These are phyloP conservation scores for Hypanus sabinus DNA, from an alignment of 2,113 vertebrate genomes.

Conservation along the genomic window DNA sequence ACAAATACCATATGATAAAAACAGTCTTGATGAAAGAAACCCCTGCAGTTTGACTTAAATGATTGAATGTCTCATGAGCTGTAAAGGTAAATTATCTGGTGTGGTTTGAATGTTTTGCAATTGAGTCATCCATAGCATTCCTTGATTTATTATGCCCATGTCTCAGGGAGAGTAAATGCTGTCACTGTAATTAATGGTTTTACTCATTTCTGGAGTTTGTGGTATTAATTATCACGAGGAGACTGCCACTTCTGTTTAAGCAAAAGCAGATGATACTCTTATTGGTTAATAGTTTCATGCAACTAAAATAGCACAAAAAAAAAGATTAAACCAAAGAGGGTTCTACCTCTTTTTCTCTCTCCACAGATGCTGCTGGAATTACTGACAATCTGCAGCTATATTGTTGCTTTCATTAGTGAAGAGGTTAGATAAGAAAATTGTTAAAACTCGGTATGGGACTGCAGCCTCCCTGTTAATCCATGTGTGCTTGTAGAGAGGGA, in stretches of 20 bases:
- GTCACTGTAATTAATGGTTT: slow-evolving; percentile 56
- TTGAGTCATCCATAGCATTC: slow-evolving; percentile 42
- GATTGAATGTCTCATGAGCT: slow-evolving; percentile 34
- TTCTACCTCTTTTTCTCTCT: no score
- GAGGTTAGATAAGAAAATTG: not conserved
- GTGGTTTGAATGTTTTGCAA: slow-evolving; percentile 37
- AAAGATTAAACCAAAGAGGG: not conserved
- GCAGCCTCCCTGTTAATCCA: not conserved
- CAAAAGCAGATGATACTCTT: not conserved
- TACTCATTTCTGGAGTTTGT: slow-evolving; percentile 48
- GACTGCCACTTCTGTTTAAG: slow-evolving; percentile 39
- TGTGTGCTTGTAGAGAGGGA: no score
- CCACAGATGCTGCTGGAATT: no score
- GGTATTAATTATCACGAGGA: slow-evolving; percentile 53
- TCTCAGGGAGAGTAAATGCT: slow-evolving; percentile 46
- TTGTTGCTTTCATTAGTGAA: not conserved
- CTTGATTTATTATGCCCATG: slow-evolving; percentile 45
- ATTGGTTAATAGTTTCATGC: slow-evolving; percentile 13
- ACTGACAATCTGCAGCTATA: no score
- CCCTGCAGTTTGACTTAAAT: not conserved
- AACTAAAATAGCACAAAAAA: not conserved
- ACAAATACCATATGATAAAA: not conserved
- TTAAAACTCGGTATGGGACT: not conserved
- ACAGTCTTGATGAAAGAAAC: not conserved
- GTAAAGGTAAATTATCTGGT: slow-evolving; percentile 27